These are phyloP conservation scores for Hexactinellida sp. DNA, from an alignment of 37 sponge, comb jelly and placozoan genomes.

Conservation along the genomic window DNA sequence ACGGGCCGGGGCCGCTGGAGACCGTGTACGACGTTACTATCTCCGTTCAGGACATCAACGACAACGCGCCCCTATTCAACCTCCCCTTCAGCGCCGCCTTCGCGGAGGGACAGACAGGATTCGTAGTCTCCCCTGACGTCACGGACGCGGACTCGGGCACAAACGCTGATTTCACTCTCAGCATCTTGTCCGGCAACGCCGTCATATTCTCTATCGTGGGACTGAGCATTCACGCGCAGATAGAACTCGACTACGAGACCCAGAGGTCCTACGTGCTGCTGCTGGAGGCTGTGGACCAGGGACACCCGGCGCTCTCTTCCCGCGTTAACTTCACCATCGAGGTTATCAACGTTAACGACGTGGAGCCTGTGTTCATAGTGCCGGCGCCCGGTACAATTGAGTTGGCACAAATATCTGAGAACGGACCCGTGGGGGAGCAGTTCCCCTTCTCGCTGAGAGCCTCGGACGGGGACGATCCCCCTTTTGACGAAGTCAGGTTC, in stretches of 20 bases:
- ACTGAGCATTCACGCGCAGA: neutral
- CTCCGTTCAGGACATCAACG: neutral
- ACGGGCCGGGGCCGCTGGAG: neutral
- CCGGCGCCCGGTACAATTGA: neutral
- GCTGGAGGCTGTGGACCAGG: neutral
- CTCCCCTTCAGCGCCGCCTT: neutral
- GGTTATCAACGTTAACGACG: neutral
- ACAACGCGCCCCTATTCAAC: neutral
- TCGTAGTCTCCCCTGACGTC: neutral
- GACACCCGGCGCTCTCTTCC: neutral
- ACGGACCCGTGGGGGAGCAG: neutral
- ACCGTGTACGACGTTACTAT: neutral
- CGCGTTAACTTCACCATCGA: neutral
- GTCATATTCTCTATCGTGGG: neutral
- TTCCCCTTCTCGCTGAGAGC: neutral
- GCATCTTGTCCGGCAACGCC: neutral
- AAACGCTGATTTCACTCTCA: neutral
- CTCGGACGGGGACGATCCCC: neutral
- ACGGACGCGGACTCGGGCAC: neutral
- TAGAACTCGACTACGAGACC: neutral
- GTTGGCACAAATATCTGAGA: neutral
- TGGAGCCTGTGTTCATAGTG: neutral
- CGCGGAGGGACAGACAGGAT: neutral
- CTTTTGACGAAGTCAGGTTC: neutral
- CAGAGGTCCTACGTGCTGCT: neutral